phyloP scores from a whole-genome alignment of 2,113 vertebrate genomes.

The Arenaria interpres region DNA sequence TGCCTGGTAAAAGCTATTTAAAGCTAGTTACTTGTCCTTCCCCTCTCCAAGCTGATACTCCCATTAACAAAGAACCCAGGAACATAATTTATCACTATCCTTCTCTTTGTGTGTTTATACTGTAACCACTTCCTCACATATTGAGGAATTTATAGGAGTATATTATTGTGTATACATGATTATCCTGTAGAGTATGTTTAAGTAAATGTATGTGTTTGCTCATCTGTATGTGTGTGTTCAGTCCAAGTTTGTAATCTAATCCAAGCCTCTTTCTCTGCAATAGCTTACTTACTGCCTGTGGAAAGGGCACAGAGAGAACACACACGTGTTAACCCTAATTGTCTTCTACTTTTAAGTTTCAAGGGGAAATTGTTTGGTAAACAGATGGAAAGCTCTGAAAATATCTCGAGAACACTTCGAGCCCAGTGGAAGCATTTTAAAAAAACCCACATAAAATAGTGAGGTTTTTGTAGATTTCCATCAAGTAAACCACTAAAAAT shows the following conservation, averaged over 20 bases:
- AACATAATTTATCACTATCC: not conserved
- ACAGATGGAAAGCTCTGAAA: constrained; percentile 10
- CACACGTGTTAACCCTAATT: not conserved
- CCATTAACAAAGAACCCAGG: not conserved
- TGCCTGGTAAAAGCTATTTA: not conserved
- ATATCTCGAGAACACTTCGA: not conserved
- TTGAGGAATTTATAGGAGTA: not conserved
- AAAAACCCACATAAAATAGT: not conserved
- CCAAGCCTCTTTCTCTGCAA: not conserved
- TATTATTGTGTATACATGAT: not conserved
- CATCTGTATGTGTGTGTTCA: not conserved
- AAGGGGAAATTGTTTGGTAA: not conserved
- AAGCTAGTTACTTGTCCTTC: not conserved
- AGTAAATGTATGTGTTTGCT: not conserved
- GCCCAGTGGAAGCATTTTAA: not conserved
- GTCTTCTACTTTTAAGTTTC: not conserved
- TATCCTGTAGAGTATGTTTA: not conserved
- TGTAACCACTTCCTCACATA: not conserved
- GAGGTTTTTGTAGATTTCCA: not conserved
- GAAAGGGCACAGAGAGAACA: not conserved
- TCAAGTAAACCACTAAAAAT: not conserved
- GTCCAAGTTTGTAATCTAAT: not conserved
- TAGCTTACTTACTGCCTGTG: not conserved
- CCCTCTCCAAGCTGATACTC: not conserved
- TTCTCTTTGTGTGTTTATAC: not conserved